These are phyloP conservation scores for Drosophila tristis DNA, from an alignment of 1,140 invertebrate species.

Conservation along the genomic window DNA sequence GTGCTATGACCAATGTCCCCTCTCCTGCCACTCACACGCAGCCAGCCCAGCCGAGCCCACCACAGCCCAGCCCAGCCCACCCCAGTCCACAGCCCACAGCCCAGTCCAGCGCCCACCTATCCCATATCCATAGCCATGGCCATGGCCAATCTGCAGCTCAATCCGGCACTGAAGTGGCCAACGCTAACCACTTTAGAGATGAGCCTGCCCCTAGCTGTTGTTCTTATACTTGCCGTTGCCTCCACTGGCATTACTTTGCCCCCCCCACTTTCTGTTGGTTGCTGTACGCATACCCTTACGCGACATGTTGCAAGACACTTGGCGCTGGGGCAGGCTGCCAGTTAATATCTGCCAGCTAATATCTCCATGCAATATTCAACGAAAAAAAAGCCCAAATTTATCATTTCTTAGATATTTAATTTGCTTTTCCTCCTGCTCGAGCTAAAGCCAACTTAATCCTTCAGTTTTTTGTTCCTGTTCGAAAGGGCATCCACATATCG, in stretches of 20 bases:
- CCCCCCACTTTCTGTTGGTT: constrained; percentile 37
- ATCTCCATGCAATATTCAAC: too few species aligned
- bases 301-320: not conserved
- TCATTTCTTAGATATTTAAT: too few species aligned
- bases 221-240: constrained; percentile 6
- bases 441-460: too few species aligned
- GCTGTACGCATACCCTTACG: constrained; percentile 13
- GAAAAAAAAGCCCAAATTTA: too few species aligned
- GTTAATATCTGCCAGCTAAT: too few species aligned
- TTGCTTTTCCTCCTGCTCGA: too few species aligned
- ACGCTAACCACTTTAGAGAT: constrained; percentile 67
- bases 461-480: too few species aligned
- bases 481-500: constrained; percentile 7
- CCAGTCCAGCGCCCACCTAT: not conserved
- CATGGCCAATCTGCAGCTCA: constrained; percentile 37
- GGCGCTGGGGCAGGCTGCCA: too few species aligned
- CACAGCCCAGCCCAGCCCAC: not conserved
- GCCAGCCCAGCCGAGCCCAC: not conserved
- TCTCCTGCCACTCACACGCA: constrained; percentile 12
- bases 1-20: constrained; percentile 45
- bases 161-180: constrained; percentile 56
- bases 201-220: constrained; percentile 52
- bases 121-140: not conserved
- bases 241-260: constrained; percentile 40
- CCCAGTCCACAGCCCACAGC: too few species aligned